These are phyloP conservation scores for Myzus persicae DNA, from an alignment of 1,140 invertebrate genomes.

Conservation along the genomic window DNA sequence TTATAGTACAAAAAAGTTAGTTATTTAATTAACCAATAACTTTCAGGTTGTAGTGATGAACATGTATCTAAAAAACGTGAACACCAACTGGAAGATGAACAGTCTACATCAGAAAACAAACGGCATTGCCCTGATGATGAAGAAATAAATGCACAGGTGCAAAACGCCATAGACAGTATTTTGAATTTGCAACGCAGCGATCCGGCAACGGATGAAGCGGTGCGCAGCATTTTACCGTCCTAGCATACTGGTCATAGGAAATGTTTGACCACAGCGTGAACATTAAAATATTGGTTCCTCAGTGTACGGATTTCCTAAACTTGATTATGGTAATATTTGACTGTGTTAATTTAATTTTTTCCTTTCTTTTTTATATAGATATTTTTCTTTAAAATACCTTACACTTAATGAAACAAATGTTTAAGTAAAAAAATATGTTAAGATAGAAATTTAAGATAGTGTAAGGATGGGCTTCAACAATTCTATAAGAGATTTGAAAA, in stretches of 20 bases:
- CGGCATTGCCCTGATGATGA: slow-evolving; percentile 63
- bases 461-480: slow-evolving; percentile 48
- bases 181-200: slow-evolving; percentile 72
- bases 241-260: slow-evolving; percentile 63
- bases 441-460: slow-evolving; percentile 51
- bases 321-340: slow-evolving; percentile 52
- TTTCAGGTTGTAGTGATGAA: slow-evolving; percentile 47
- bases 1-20: background rate
- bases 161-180: slow-evolving; percentile 80
- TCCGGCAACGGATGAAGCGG: slow-evolving; percentile 68
- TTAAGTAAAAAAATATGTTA: slow-evolving; percentile 25
- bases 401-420: slow-evolving; percentile 38
- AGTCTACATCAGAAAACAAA: slow-evolving; percentile 60
- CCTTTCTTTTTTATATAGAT: slow-evolving; percentile 46
- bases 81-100: slow-evolving; percentile 36
- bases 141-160: slow-evolving; percentile 78
- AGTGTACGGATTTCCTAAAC: slow-evolving; percentile 57
- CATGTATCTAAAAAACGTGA: slow-evolving; percentile 38
- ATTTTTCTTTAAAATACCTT: slow-evolving; percentile 43
- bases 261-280: slow-evolving; percentile 55
- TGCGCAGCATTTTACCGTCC: slow-evolving; percentile 69
- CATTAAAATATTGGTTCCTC: slow-evolving; percentile 54
- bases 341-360: slow-evolving; percentile 55
- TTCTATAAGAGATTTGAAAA: background rate
- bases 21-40: background rate